Conservation (phyloP, 2,888 invertebrate species). For the Nesidiocoris tenuis region DNA sequence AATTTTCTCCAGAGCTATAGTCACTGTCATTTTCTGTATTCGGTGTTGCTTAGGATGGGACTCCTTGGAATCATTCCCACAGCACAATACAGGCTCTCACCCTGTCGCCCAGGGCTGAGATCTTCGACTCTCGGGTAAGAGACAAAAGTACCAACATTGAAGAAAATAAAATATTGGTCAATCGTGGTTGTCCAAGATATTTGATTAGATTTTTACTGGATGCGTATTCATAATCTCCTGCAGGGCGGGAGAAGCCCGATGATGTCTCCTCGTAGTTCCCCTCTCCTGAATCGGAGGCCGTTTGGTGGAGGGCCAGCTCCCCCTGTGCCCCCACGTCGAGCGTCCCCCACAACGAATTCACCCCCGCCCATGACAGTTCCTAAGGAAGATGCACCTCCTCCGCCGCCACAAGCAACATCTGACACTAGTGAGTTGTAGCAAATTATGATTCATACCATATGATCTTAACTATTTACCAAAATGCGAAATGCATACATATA, state of each 20-base stretch:
- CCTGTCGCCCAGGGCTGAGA: conserved; percentile 59
- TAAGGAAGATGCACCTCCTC: conserved; percentile 57
- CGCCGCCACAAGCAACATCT: conserved; percentile 50
- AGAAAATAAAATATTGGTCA: too few relatives aligned
- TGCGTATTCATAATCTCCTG: too few relatives aligned
- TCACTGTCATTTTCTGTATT: neutral
- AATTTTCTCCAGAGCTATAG: too few relatives aligned
- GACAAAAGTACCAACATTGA: too few relatives aligned
- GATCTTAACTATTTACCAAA: too few relatives aligned
- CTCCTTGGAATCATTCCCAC: conserved; percentile 58
- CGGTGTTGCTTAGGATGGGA: conserved; percentile 56
- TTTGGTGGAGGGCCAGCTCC: conserved; percentile 56
- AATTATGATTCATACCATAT: neutral
- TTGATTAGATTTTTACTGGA: too few relatives aligned
- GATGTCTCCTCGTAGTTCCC: conserved; percentile 63
- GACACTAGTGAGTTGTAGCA: conserved; percentile 16
- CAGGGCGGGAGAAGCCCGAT: conserved; percentile 60
- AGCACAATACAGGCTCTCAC: conserved; percentile 60
- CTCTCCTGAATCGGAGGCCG: conserved; percentile 55
- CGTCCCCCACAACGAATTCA: conserved; percentile 56
- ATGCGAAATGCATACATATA: too few relatives aligned
- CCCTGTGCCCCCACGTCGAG: conserved; percentile 65
- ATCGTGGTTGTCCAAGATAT: too few relatives aligned
- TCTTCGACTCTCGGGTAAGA: conserved; percentile 55
- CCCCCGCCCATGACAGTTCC: conserved; percentile 53